phyloP scores from a whole-genome alignment of 2,888 invertebrate species.

The Cabera pusaria region DNA sequence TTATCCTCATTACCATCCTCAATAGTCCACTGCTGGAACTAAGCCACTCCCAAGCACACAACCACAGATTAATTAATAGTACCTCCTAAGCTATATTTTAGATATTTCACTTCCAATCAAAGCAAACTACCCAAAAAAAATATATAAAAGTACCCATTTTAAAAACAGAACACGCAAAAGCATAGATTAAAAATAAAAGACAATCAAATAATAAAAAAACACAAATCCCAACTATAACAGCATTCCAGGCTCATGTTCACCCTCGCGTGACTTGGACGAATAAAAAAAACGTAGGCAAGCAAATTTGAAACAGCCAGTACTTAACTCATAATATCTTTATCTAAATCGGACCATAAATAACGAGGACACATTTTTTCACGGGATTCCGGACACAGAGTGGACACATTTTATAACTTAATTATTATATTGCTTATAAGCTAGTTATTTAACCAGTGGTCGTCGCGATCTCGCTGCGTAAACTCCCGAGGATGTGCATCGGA shows the following conservation, averaged over 20 bases:
- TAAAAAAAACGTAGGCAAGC: slow-evolving; percentile 64
- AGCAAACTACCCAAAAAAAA: too few species aligned
- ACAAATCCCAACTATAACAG: slow-evolving; percentile 57
- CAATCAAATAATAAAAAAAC: slow-evolving; percentile 15
- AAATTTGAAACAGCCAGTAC: slow-evolving; percentile 72
- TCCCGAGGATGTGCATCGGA: too few species aligned
- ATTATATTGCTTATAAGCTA: too few species aligned
- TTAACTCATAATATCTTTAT: slow-evolving; percentile 74
- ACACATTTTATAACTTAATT: background rate
- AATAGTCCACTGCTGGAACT: too few species aligned
- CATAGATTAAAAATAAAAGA: background rate
- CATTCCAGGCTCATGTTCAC: slow-evolving; percentile 66
- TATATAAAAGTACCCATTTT: too few species aligned
- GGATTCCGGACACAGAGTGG: slow-evolving; percentile 8
- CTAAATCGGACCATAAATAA: slow-evolving; percentile 69
- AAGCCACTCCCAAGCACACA: too few species aligned
- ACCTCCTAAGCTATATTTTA: too few species aligned
- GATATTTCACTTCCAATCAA: too few species aligned
- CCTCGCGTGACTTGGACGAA: slow-evolving; percentile 65
- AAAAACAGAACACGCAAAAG: background rate
- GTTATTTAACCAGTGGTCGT: too few species aligned
- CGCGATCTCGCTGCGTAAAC: too few species aligned
- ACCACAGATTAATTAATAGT: too few species aligned
- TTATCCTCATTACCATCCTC: too few species aligned
- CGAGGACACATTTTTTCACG: slow-evolving; percentile 54